Evolutionary conservation across 2,888 invertebrate species (phyloP).

Genomic region (Xylota segnis): DNA sequence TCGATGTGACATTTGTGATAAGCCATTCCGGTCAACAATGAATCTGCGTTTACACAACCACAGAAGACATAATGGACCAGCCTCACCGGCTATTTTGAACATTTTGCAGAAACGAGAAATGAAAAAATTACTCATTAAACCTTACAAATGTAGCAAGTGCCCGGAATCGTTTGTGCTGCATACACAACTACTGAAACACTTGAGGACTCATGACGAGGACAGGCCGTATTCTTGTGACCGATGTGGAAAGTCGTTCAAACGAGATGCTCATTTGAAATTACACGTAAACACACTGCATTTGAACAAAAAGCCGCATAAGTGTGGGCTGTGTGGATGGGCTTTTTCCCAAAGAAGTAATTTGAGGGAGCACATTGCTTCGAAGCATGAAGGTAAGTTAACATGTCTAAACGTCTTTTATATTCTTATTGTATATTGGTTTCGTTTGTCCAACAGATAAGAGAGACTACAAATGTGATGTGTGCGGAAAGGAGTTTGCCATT

Average conservation of each 20-base stretch:
- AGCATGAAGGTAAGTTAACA: slow-evolving; percentile 36
- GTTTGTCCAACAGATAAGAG: slow-evolving; percentile 22
- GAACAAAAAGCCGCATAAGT: slow-evolving; percentile 53
- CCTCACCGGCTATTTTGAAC: slow-evolving; percentile 9
- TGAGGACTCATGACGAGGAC: slow-evolving; percentile 53
- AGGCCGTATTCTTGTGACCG: slow-evolving; percentile 16
- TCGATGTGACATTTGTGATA: slow-evolving; percentile 39
- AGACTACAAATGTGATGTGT: slow-evolving; percentile 45
- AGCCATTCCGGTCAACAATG: slow-evolving; percentile 24
- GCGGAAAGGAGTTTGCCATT: slow-evolving; percentile 44
- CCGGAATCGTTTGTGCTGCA: slow-evolving; percentile 51
- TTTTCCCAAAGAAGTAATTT: slow-evolving; percentile 52
- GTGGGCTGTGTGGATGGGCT: slow-evolving; percentile 38
- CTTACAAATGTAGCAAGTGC: slow-evolving; percentile 55
- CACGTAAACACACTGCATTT: slow-evolving; percentile 49
- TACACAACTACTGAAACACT: slow-evolving; percentile 47
- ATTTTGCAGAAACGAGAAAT: slow-evolving; percentile 30
- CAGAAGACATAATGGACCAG: slow-evolving; percentile 44
- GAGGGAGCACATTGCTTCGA: slow-evolving; percentile 42
- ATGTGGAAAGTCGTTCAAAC: slow-evolving; percentile 51
- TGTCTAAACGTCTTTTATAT: background rate
- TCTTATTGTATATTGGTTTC: background rate
- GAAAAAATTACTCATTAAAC: slow-evolving; percentile 10
- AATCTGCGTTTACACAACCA: slow-evolving; percentile 59
- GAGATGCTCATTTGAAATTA: slow-evolving; percentile 57